Conservation (phyloP, 2,888 invertebrate species). For the Orthonevra nobilis region DNA sequence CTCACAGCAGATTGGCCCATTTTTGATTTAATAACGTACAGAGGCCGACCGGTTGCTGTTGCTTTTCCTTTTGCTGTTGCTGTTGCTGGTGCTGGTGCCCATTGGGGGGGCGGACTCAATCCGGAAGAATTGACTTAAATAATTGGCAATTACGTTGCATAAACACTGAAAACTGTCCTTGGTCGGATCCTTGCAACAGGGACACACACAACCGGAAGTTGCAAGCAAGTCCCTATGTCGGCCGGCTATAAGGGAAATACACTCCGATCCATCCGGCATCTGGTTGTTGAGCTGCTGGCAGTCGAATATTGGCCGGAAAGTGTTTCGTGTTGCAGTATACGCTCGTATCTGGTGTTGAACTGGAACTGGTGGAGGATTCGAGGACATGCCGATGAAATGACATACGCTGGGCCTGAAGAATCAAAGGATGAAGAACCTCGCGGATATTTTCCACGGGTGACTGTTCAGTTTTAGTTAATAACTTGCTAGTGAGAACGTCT, state of each 20-base stretch:
- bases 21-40: conserved; percentile 52
- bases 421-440: no score
- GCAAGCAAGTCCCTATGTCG: no score
- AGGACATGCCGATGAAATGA: no score
- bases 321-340: conserved; percentile 37
- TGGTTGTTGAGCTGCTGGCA: conserved; percentile 24
- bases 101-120: conserved; percentile 19
- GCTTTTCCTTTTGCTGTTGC: conserved; percentile 14
- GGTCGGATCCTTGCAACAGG: background rate
- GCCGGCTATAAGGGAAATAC: no score
- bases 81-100: background rate
- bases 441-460: no score
- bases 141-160: conserved; percentile 59
- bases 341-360: no score
- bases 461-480: no score
- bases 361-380: no score
- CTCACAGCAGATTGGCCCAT: background rate
- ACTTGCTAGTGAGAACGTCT: no score
- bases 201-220: conserved; percentile 18
- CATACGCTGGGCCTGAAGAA: no score
- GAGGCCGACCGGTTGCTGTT: conserved; percentile 9
- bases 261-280: no score
- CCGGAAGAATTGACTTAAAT: conserved; percentile 60
- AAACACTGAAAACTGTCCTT: conserved; percentile 49
- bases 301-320: conserved; percentile 42